These are phyloP conservation scores for Rallus limicola DNA, from an alignment of 2,113 vertebrate species.

Conservation along the genomic window DNA sequence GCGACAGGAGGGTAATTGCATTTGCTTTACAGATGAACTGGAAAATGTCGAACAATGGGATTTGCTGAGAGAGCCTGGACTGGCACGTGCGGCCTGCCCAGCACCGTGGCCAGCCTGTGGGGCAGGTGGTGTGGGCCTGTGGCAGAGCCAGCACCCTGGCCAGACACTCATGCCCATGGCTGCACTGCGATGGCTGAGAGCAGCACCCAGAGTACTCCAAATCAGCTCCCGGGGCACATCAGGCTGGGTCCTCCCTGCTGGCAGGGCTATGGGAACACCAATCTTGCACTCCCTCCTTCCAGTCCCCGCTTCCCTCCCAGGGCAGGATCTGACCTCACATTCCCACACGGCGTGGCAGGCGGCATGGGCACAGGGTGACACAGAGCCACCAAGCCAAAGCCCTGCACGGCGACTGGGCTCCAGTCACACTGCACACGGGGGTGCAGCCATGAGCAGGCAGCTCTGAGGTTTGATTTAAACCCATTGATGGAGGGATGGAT, in stretches of 20 bases:
- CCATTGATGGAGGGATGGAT: not conserved
- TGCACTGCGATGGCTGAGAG: accelerated
- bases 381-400: not conserved
- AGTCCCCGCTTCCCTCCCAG: not conserved
- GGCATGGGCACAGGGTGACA: accelerated
- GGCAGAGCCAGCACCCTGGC: accelerated
- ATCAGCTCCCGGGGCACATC: accelerated
- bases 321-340: accelerated
- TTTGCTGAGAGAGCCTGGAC: not conserved
- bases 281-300: accelerated
- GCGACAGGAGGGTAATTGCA: conserved; percentile 17
- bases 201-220: not conserved
- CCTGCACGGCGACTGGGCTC: accelerated
- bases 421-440: not conserved
- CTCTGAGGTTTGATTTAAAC: not conserved
- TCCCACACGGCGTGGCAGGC: accelerated
- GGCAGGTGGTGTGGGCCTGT: accelerated
- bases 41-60: conserved; percentile 23
- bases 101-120: accelerated
- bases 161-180: not conserved
- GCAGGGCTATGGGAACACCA: not conserved
- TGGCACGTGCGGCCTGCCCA: not conserved
- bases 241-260: not conserved
- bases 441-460: accelerated
- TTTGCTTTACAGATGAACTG: conserved; percentile 60